These are phyloP conservation scores for Drosophila yakuba DNA, from an alignment of 1,140 invertebrate species.

Conservation along the genomic window DNA sequence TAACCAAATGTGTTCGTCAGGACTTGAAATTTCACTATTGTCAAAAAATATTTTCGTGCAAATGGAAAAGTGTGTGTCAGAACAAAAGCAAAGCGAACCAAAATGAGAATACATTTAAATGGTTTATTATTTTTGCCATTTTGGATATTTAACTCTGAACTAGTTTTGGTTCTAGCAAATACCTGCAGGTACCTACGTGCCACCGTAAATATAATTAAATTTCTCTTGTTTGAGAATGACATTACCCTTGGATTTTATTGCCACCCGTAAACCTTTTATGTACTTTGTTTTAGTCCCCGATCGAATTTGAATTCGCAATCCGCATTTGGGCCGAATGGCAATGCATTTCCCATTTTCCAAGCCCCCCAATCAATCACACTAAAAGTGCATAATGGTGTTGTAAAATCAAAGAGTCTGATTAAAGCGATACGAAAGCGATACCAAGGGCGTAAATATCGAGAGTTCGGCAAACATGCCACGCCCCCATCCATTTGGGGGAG, in stretches of 20 bases:
- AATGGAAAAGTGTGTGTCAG: neutral
- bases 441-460: slow-evolving; percentile 66
- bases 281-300: slow-evolving; percentile 31
- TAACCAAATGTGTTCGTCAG: neutral
- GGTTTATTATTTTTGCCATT: neutral
- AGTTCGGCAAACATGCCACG: slow-evolving; percentile 48
- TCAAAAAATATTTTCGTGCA: neutral
- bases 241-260: neutral
- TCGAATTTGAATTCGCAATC: slow-evolving; percentile 32
- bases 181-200: neutral
- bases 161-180: neutral
- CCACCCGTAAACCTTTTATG: slow-evolving; percentile 19
- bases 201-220: slow-evolving; percentile 2
- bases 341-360: slow-evolving; percentile 38
- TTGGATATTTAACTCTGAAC: neutral
- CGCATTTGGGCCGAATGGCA: slow-evolving; percentile 25
- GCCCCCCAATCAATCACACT: slow-evolving; percentile 71
- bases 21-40: neutral
- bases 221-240: neutral
- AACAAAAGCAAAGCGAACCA: neutral
- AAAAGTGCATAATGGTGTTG: slow-evolving; percentile 66
- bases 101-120: neutral
- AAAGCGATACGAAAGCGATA: slow-evolving; percentile 62
- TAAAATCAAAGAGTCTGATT: slow-evolving; percentile 72
- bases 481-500: slow-evolving; percentile 27